phyloP scores from a whole-genome alignment of 2,113 vertebrate species.

The Gambusia holbrooki region DNA sequence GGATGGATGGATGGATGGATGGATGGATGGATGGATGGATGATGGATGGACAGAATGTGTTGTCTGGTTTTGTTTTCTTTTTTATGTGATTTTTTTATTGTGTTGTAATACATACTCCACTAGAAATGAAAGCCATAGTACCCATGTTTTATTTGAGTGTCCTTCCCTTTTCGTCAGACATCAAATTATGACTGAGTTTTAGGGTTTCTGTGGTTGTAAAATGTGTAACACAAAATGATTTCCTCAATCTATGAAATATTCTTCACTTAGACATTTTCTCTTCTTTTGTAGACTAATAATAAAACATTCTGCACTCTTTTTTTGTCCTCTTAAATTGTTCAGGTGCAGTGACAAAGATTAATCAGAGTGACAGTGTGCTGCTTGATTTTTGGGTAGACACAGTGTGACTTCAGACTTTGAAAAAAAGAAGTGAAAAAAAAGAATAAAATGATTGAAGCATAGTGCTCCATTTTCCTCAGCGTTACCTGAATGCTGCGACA shows the following conservation, averaged over 20 bases:
- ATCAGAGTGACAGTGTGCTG: conserved; percentile 9
- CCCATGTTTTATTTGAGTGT: no score
- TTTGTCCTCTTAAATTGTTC: background rate
- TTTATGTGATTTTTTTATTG: no score
- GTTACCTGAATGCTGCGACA: background rate
- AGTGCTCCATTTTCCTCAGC: background rate
- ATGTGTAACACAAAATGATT: background rate
- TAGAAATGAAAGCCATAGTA: no score
- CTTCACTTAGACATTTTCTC: conserved; percentile 3
- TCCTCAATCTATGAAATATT: background rate
- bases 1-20: no score
- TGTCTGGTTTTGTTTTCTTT: no score
- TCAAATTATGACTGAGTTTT: conserved; percentile 29
- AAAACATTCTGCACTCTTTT: background rate
- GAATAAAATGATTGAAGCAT: background rate
- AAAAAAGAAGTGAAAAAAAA: conserved; percentile 10
- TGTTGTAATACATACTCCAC: no score
- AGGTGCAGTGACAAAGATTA: conserved; percentile 16
- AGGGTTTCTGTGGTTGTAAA: conserved; percentile 5
- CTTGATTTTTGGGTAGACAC: background rate
- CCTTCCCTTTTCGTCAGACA: background rate
- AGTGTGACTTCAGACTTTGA: background rate
- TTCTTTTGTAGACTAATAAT: background rate
- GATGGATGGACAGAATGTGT: no score
- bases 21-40: no score